A percentile compares a stretch with the other conserved stretches of the same genome.
Conservation (phyloP, 2,888 invertebrate genomes). For the Cephus sareptanus region DNA sequence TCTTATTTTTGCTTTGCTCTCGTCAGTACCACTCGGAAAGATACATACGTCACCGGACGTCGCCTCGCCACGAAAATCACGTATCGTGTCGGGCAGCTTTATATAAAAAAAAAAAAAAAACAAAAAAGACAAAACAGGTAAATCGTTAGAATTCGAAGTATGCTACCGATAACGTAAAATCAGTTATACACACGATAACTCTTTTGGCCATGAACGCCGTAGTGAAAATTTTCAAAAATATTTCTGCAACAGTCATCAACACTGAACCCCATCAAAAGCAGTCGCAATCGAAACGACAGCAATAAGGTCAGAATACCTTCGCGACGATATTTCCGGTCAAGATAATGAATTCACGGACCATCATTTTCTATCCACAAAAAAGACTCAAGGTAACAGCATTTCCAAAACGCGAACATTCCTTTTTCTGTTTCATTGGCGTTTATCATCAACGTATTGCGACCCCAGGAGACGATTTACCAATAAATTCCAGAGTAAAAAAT, state of each 20-base stretch:
- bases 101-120: not conserved
- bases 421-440: not conserved
- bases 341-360: too few relatives aligned
- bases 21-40: not conserved
- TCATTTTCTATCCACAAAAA: too few relatives aligned
- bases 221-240: not conserved
- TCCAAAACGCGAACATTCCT: too few relatives aligned
- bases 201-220: too few relatives aligned
- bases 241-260: not conserved
- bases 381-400: too few relatives aligned
- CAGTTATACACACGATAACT: too few relatives aligned
- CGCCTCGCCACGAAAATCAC: slow-evolving; percentile 19
- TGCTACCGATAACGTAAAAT: not conserved
- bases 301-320: too few relatives aligned
- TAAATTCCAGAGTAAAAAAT: not conserved
- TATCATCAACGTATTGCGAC: not conserved
- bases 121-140: not conserved
- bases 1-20: slow-evolving; percentile 6
- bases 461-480: not conserved
- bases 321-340: too few relatives aligned
- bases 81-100: not conserved
- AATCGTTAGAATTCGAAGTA: not conserved
- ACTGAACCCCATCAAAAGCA: not conserved
- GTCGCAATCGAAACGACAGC: too few relatives aligned
- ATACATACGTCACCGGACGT: slow-evolving; percentile 22